Evolutionary conservation across 2,888 invertebrate species (phyloP), one percentile per base, ranked within the genome.

Genomic region (Phortica okadai): DNA sequence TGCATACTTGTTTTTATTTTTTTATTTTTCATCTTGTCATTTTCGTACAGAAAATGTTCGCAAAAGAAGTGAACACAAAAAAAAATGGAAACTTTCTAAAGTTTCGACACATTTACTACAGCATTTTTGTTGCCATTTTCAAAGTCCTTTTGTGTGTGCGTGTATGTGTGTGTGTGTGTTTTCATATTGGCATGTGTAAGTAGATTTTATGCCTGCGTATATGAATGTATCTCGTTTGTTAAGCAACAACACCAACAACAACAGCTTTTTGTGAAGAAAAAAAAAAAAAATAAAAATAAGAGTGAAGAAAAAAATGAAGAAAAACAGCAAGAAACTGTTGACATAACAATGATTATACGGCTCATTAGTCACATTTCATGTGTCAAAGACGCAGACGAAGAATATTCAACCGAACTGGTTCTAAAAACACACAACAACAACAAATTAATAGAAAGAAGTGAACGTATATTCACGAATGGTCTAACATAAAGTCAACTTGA

Each of bases 341-440:
- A 82, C 88, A 87, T 83, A 88, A 88, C 84, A 86, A 85, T 83
- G 84, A 87, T 87, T 88, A 88, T 84, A 87, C 84, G 87, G 84
- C 86, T 87, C 87, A 87, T 88, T 87, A 87, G 88, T 82, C 82
- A 82, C 84, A 85, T 82, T 80, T 83, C 79, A 70, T 69, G 58
- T 67, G 21, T 1, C 25, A 4, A 62, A 25, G n/a, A 50, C 25
- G 41, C 41, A 41, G 3, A 59, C 10, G 10, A 11, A 50, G 50
- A 50, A 21, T 21, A 21, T 21, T 21, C 21, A 21, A 50, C 2
- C 50, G 6, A 50, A 50, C 2, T 11, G 50, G 6, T 58, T 58
- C 6, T 58, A 58, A 14, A 21, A 16, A 2, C 58, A 54, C 54
- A 54, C 54, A 54, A n/a, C 5, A 54, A 54, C 33, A 33, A 33